Base-by-base conservation (phyloP, 2,113 vertebrate genomes). In the Polyodon spathula region DNA sequence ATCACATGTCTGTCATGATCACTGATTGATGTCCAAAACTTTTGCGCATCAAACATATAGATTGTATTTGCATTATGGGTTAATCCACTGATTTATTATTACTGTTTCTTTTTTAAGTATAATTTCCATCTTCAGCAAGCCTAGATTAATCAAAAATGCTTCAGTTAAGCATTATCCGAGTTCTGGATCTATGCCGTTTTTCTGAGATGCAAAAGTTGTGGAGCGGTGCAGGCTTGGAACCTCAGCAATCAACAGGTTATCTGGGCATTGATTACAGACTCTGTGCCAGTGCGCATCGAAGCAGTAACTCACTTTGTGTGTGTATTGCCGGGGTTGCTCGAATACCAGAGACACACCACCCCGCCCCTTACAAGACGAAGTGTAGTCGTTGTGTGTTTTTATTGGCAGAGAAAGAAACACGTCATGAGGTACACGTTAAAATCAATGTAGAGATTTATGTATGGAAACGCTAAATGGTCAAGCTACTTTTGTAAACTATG, bases 371-470 rank as follows among this genome's bases (percentile, higher is more conserved):
- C 65, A 55, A 27, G 57, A 41, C 38, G 40, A 6, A 54, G 48
- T 42, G 44, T 40, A 54, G 57, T 48, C n/a, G 46, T n/a, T 56
- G 5, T 6, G 17, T 38, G 48, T 61, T 59, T 41, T 52, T 15
- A 75, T 72, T 72, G 67, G 66, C 56, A 58, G 37, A 63, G 46
- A 51, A 60, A 6, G 40, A 39, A 50, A 39, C 70, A 72, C 64
- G 62, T 63, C 66, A 61, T 54, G 4, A 9, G n/a, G 44, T 4
- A 10, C 7, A 10, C n/a, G 46, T 12, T 50, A 10, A 7, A 50
- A 50, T 50, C 8, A 50, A 10, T 50, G 7, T 50, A 50, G 5
- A 50, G 11, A 5, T 50, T n/a, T n/a, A n/a, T n/a, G n/a, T n/a
- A n/a, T n/a, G n/a, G n/a, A n/a, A 50, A 50, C n/a, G 11, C 46